Base-by-base conservation (phyloP, 2,113 vertebrate species). In the Isichthys henryi region DNA sequence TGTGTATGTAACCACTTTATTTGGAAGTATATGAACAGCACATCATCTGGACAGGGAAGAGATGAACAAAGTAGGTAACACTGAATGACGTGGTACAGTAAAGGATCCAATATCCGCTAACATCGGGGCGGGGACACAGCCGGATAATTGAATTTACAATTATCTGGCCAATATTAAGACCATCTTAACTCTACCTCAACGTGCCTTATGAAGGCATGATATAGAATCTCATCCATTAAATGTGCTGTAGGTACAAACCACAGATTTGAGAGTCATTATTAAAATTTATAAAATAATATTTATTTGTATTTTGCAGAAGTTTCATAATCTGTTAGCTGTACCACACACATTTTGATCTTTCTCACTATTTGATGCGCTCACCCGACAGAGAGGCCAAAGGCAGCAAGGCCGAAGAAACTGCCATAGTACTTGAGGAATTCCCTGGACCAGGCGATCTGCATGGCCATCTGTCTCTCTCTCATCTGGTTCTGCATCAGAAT, bases 401-500 rank as follows among this genome's bases (percentile, higher is more conserved):
- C 62, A 50, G 95, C 11, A 92, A 97, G 50, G 11, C 95, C 88
- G 91, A 92, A 98, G 94, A 99, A 98, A 0, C 94, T 88, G 50
- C 96, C 96, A 35, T 95, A 98, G 94, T 99, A 98, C 88, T 96
- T 98, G 89, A 98, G 92, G 91, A 97, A 96, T 94, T 98, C 97
- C 87, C 95, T 93, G 89, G 97, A 96, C 96, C 96, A 97, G 89
- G 97, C 97, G 31, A 98, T 95, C 94, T 98, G 97, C 97, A 97
- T 96, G 0, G 97, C 97, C 95, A 96, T 93, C 94, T 98, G 97
- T 74, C 97, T 95, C 93, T 98, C 96, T 58, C 97, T 95, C 96
- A 98, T 97, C 93, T 98, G 95, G 93, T 97, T 97, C 93, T 98
- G 97, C 96, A 99, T 95, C 45, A 95, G 31, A 86, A 98, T 94